Percentiles rank a stretch among this genome's conserved stretches.
phyloP scores from a whole-genome alignment of 2,797 vertebrate genomes.

The Mastacembelus armatus region DNA sequence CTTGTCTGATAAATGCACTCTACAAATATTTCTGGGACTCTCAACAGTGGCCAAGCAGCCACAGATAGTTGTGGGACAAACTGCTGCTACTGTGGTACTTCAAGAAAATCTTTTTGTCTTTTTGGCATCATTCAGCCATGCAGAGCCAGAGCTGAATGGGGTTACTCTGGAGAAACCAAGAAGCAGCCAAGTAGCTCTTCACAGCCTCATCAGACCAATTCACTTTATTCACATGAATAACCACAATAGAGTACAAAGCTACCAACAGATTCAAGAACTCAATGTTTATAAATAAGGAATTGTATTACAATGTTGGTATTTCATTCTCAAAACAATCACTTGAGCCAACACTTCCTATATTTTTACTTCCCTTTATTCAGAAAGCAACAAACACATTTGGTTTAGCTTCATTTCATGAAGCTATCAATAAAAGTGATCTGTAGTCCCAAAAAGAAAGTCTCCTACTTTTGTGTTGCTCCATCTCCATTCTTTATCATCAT shows the following conservation, averaged over 20 bases:
- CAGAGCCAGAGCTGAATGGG: slow-evolving; percentile 32
- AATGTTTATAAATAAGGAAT: background rate
- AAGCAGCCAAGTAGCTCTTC: slow-evolving; percentile 52
- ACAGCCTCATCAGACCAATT: slow-evolving; percentile 38
- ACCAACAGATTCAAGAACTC: slow-evolving; percentile 12
- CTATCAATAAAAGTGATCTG: no score
- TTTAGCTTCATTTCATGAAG: no score
- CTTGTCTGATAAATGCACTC: no score
- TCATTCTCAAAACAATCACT: background rate
- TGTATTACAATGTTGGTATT: background rate
- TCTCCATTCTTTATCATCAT: no score
- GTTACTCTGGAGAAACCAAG: slow-evolving; percentile 57
- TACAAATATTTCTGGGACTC: background rate
- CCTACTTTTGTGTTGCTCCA: no score
- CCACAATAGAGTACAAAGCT: slow-evolving; percentile 3
- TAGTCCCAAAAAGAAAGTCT: no score
- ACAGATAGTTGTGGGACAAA: background rate
- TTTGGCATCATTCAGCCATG: slow-evolving; percentile 21
- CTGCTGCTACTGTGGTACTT: slow-evolving; percentile 11
- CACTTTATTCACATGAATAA: slow-evolving; percentile 37
- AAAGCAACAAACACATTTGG: background rate
- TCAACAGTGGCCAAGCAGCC: background rate
- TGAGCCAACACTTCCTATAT: background rate
- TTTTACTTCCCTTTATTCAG: background rate
- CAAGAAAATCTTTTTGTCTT: slow-evolving; percentile 24